Base-by-base conservation (phyloP, 2,113 vertebrate genomes). In the Cheilinus undulatus region DNA sequence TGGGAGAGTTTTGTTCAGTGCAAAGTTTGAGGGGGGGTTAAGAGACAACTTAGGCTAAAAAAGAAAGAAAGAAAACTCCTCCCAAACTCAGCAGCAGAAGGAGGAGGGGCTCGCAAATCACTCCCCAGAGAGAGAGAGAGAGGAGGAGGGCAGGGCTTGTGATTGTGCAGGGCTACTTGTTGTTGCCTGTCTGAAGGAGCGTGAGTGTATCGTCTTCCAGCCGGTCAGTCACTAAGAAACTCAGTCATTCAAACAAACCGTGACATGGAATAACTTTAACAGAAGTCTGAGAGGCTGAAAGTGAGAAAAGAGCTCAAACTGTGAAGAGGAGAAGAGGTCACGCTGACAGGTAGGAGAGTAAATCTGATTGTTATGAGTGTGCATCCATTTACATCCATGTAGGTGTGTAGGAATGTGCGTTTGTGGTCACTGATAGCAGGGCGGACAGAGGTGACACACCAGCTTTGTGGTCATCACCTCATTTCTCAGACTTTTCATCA, bases 71-170 rank as follows among this genome's bases (percentile, higher is more conserved):
- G 59, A 79, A 86, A 87, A 84, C 79, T 89, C 89, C 85, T 84
- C 84, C 89, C 91, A 88, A 45, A 84, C 63, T 28, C 49, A 84
- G 77, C 34, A 52, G 81, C 24, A 34, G 78, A n/a, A 77, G 85
- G 92, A 87, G 90, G 88, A 89, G 96, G 84, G 92, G 93, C 86
- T 86, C 63, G 81, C 78, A 85, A 90, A 94, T 90, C 93, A 77
- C 92, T 91, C 78, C 92, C 90, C 83, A 46, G n/a, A 83, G 84
- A 91, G 51, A 83, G 81, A 23, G 42, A 69, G 86, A 84, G 57
- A 15, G 27, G 84, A 83, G 85, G 83, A 76, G 73, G 85, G 83
- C 50, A 57, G 79, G 48, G 78, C 68, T 70, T 78, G 54, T 40
- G 84, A 72, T 42, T 67, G 68, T 62, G 73, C 77, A 30, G 67